Percentiles rank a stretch among this genome's conserved stretches.
Evolutionary conservation across 2,113 vertebrate species (phyloP).

Genomic region (Donacobius atricapilla): DNA sequence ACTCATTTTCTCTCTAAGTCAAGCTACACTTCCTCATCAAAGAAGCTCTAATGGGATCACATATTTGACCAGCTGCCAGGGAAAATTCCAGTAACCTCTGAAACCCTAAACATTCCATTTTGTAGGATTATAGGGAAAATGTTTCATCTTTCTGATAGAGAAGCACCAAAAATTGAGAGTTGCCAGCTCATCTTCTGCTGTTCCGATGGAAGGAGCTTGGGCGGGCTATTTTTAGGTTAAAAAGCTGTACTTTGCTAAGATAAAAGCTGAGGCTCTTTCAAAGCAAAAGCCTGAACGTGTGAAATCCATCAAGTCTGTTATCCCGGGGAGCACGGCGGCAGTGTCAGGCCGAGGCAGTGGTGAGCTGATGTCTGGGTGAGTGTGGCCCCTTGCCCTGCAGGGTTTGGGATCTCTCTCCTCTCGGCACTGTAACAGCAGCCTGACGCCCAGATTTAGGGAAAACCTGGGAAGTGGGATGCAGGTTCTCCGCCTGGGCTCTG

Average conservation of each 20-base stretch:
- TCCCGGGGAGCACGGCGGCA: background rate
- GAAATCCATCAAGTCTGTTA: slow-evolving; percentile 41
- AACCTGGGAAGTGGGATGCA: background rate
- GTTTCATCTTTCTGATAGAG: slow-evolving; percentile 61
- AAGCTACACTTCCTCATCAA: slow-evolving; percentile 58
- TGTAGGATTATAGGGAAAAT: slow-evolving; percentile 55
- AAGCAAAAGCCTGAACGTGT: slow-evolving; percentile 55
- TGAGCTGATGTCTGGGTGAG: background rate
- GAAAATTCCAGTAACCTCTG: slow-evolving; percentile 63
- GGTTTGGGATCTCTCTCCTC: background rate
- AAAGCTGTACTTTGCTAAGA: slow-evolving; percentile 65
- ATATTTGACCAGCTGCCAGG: slow-evolving; percentile 59
- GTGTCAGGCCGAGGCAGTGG: background rate
- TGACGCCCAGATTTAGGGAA: background rate
- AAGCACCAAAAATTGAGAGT: slow-evolving; percentile 59
- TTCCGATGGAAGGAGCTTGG: slow-evolving; percentile 50
- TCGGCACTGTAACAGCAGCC: background rate
- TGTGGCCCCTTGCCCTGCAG: background rate
- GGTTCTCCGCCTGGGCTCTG: background rate
- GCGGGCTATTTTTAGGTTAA: slow-evolving; percentile 58
- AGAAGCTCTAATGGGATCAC: slow-evolving; percentile 63
- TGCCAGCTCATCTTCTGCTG: slow-evolving; percentile 51
- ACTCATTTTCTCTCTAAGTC: slow-evolving; percentile 34
- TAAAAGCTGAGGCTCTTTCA: slow-evolving; percentile 59
- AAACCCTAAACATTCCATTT: slow-evolving; percentile 63